phyloP scores from a whole-genome alignment of 2,888 invertebrate genomes.

The Cynaeus angustus region DNA sequence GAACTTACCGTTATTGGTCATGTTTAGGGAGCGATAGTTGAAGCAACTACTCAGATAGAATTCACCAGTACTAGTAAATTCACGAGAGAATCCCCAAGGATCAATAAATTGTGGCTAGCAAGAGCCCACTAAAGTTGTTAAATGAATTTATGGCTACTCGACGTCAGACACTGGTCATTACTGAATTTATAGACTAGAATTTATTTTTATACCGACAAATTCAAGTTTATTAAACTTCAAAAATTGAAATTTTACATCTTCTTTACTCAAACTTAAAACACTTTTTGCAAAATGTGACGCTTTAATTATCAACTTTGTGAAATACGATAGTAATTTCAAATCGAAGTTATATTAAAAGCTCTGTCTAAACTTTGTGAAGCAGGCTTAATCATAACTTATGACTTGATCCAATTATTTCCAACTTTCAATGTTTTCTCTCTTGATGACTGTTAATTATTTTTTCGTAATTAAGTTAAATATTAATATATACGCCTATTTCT shows the following conservation, averaged over 20 bases:
- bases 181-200: conserved; percentile 66
- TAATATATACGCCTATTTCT: conserved; percentile 31
- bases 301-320: conserved; percentile 32
- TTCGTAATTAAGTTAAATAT: conserved; percentile 47
- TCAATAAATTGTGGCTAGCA: conserved; percentile 70
- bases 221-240: conserved; percentile 6
- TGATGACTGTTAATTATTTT: conserved; percentile 45
- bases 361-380: conserved; percentile 36
- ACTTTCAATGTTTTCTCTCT: conserved; percentile 40
- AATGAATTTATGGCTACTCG: conserved; percentile 72
- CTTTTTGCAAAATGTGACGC: too few species aligned
- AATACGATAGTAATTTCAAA: conserved; percentile 42
- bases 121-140: conserved; percentile 71
- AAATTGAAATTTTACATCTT: neutral
- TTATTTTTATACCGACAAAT: conserved; percentile 59
- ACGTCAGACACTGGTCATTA: conserved; percentile 71
- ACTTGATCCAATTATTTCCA: conserved; percentile 39
- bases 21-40: conserved; percentile 53
- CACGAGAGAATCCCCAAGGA: conserved; percentile 63
- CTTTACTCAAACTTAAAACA: neutral
- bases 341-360: conserved; percentile 44
- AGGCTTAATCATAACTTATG: conserved; percentile 40
- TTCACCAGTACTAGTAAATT: conserved; percentile 60
- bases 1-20: conserved; percentile 37
- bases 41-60: conserved; percentile 62